phyloP scores from a whole-genome alignment of 2,888 invertebrate genomes.

The Drosophila tanythrix region DNA sequence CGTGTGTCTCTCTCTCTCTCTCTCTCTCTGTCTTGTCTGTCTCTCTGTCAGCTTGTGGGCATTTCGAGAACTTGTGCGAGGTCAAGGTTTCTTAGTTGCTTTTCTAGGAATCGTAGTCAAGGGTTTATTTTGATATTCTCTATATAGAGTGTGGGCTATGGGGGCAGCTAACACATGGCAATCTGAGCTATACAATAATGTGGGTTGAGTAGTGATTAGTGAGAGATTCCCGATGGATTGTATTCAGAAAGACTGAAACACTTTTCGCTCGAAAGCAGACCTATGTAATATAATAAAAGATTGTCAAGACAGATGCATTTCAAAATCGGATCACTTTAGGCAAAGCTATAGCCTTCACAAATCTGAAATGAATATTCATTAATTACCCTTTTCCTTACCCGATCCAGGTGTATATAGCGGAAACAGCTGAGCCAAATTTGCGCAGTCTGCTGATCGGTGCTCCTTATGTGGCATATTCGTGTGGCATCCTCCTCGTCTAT shows the following conservation, averaged over 20 bases:
- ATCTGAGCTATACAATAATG: neutral
- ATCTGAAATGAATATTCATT: neutral
- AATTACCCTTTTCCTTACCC: neutral
- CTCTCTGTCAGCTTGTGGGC: slow-evolving; percentile 9
- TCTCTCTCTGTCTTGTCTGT: slow-evolving; percentile 11
- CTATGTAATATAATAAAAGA: neutral
- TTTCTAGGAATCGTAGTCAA: slow-evolving; percentile 16
- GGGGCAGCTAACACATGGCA: neutral
- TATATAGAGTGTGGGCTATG: neutral
- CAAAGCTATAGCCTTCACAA: neutral
- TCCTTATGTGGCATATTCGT: slow-evolving; percentile 90
- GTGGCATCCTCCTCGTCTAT: slow-evolving; percentile 91
- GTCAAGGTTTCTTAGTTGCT: slow-evolving; percentile 40
- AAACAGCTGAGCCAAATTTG: slow-evolving; percentile 90
- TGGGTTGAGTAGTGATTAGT: neutral
- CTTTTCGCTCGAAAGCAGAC: neutral
- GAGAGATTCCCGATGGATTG: neutral
- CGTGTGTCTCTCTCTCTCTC: neutral
- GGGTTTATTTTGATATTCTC: neutral
- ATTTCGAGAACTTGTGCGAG: slow-evolving; percentile 43
- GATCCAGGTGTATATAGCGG: slow-evolving; percentile 89
- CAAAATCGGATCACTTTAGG: too few species aligned
- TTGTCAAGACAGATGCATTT: neutral
- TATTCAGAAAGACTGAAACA: neutral
- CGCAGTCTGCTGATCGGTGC: slow-evolving; percentile 90